These are phyloP conservation scores for Pogoniulus pusillus DNA, from an alignment of 2,797 vertebrate genomes.

Conservation along the genomic window DNA sequence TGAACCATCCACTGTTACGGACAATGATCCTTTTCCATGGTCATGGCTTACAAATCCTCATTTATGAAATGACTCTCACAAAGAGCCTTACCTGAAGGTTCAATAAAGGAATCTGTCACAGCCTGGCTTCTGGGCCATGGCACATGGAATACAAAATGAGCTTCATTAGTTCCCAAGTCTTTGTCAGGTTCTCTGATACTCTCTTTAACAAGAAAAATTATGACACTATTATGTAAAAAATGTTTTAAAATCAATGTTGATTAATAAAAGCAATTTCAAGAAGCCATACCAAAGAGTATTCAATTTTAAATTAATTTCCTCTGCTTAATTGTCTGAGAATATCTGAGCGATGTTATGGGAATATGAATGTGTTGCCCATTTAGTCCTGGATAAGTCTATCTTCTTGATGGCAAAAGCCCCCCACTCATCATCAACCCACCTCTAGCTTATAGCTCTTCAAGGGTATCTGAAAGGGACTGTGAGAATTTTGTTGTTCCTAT, in stretches of 20 bases:
- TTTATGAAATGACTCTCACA: not conserved
- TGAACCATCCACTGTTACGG: not conserved
- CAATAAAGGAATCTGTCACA: slow-evolving; percentile 12
- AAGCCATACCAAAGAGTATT: slow-evolving; percentile 18
- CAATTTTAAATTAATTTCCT: slow-evolving; percentile 66
- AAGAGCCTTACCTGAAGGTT: not conserved
- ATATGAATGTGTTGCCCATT: slow-evolving; percentile 8
- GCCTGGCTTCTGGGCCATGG: not conserved
- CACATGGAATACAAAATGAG: not conserved
- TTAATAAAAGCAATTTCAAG: slow-evolving; percentile 70
- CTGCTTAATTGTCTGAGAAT: slow-evolving; percentile 65
- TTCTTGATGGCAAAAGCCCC: not conserved
- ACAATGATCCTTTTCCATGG: slow-evolving; percentile 8
- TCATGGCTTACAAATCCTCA: not conserved
- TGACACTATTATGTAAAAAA: slow-evolving; percentile 16
- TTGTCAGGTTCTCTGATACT: not conserved
- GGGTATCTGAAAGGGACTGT: not conserved
- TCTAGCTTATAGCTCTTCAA: not conserved
- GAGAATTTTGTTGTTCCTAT: not conserved
- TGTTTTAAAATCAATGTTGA: slow-evolving; percentile 55
- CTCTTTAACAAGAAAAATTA: slow-evolving; percentile 41
- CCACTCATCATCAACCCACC: not conserved
- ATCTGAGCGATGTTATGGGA: not conserved
- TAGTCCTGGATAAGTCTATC: not conserved
- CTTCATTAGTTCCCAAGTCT: not conserved